These are phyloP conservation scores for Syndactyla subalaris DNA, from an alignment of 2,797 vertebrate species.

Conservation along the genomic window DNA sequence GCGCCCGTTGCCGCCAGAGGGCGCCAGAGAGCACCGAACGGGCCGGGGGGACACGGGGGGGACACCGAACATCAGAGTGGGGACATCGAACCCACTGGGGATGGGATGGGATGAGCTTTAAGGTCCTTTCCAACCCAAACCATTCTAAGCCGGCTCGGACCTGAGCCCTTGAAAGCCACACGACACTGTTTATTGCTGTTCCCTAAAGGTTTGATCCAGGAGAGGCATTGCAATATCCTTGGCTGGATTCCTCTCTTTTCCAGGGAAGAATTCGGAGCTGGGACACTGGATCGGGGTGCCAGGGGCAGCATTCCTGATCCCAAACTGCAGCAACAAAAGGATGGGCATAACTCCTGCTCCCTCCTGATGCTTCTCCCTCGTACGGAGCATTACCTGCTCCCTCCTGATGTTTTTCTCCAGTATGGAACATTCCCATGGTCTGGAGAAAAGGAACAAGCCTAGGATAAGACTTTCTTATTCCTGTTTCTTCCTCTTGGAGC, in stretches of 20 bases:
- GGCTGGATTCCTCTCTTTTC: neutral
- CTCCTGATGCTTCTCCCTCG: too few relatives aligned
- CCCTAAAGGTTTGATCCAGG: neutral
- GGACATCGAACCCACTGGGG: too few relatives aligned
- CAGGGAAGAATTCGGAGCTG: neutral
- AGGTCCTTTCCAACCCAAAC: neutral
- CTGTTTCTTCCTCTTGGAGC: neutral
- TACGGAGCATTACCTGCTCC: neutral
- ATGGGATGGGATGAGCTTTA: neutral
- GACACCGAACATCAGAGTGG: too few relatives aligned
- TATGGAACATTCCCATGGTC: neutral
- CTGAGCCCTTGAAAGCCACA: neutral
- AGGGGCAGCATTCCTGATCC: neutral
- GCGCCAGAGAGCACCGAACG: neutral
- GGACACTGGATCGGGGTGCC: rapidly evolving
- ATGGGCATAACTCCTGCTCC: neutral
- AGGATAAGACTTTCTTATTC: neutral
- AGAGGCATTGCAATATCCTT: neutral
- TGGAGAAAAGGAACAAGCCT: neutral
- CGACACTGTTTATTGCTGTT: neutral
- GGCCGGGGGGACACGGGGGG: too few relatives aligned
- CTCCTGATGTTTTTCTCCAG: neutral
- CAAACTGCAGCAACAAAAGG: neutral
- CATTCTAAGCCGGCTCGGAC: rapidly evolving
- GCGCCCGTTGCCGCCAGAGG: neutral